Evolutionary conservation across 2,113 vertebrate species (phyloP).

Genomic region (Urocitellus parryii): DNA sequence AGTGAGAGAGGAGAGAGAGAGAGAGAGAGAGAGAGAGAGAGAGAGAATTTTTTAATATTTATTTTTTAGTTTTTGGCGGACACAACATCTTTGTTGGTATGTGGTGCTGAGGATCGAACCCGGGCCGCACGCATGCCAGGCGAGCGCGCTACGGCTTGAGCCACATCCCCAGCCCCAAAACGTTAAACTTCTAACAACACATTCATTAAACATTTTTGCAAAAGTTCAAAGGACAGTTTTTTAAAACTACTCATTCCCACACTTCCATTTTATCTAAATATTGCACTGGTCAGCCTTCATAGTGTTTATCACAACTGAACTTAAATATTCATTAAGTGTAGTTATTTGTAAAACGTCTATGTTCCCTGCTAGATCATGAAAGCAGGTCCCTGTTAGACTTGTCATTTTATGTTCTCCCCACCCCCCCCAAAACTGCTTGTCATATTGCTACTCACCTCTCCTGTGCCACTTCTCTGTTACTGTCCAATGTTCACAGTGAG

Average conservation of each 20-base stretch:
- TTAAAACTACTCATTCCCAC: background rate
- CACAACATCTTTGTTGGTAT: too few species aligned
- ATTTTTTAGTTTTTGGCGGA: too few species aligned
- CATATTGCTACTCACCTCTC: background rate
- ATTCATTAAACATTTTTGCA: constrained; percentile 17
- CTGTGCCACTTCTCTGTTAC: background rate
- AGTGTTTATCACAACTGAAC: background rate
- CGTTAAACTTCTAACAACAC: background rate
- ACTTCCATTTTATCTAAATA: background rate
- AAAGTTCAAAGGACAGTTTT: background rate
- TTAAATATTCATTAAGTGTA: background rate
- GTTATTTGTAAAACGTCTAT: background rate
- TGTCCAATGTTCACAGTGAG: background rate
- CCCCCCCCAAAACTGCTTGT: background rate
- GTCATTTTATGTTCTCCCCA: background rate
- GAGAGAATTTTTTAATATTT: too few species aligned
- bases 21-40: too few species aligned
- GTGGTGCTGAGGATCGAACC: too few species aligned
- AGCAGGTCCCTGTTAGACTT: background rate
- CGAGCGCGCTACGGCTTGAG: too few species aligned
- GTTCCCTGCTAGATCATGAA: background rate
- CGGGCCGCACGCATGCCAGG: too few species aligned
- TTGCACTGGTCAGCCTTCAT: background rate
- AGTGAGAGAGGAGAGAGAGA: too few species aligned
- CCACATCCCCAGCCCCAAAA: too few species aligned